phyloP scores from a whole-genome alignment of 23 tunicate species.

The Botrylloides violaceus region DNA sequence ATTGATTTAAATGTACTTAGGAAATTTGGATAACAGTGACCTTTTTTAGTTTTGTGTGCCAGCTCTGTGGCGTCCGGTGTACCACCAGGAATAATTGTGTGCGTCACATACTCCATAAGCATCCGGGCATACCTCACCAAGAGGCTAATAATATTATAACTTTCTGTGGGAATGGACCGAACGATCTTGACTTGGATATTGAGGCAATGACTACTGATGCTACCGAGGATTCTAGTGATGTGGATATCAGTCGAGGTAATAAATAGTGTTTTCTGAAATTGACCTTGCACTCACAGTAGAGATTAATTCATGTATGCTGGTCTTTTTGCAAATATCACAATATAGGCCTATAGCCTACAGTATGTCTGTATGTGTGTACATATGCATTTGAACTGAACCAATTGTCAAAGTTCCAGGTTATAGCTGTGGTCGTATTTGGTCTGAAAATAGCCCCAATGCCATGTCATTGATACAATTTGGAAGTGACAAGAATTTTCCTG shows the following conservation, averaged over 20 bases:
- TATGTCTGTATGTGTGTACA: too few relatives aligned
- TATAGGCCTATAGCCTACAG: too few relatives aligned
- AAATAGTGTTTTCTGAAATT: background rate
- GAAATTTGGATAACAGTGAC: too few relatives aligned
- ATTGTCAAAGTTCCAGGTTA: too few relatives aligned
- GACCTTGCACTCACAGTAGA: too few relatives aligned
- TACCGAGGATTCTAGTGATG: background rate
- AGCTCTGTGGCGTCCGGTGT: conserved; percentile 56
- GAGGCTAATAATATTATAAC: conserved; percentile 49
- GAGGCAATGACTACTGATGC: background rate
- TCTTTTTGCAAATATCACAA: too few relatives aligned
- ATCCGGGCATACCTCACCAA: conserved; percentile 38
- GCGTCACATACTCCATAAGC: conserved; percentile 71
- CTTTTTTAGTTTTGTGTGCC: conserved; percentile 48
- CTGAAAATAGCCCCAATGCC: too few relatives aligned
- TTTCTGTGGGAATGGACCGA: conserved; percentile 6
- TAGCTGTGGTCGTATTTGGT: too few relatives aligned
- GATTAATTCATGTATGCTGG: too few relatives aligned
- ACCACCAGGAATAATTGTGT: conserved; percentile 72
- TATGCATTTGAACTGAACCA: too few relatives aligned
- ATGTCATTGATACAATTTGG: too few relatives aligned
- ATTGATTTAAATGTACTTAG: background rate
- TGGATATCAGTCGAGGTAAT: conserved; percentile 25
- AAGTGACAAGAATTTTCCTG: too few relatives aligned
- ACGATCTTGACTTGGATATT: background rate